phyloP scores from a whole-genome alignment of 1,140 invertebrate genomes.

The Heliothis subflexa region DNA sequence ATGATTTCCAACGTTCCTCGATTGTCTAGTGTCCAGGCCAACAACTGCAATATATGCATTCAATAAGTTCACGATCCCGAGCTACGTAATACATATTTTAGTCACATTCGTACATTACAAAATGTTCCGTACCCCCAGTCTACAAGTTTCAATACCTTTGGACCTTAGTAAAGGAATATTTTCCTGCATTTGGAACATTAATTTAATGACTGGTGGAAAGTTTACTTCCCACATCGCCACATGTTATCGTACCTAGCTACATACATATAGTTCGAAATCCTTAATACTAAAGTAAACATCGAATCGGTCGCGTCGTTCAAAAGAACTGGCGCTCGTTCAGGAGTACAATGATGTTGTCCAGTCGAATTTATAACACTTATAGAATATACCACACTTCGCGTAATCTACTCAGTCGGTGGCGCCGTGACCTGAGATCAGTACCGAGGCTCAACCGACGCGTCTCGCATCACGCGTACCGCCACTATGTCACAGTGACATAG shows the following conservation, averaged over 20 bases:
- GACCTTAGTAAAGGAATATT: conserved; percentile 30
- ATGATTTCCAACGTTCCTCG: background rate
- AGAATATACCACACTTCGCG: conserved; percentile 20
- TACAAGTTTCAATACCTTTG: conserved; percentile 6
- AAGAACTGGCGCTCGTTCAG: conserved; percentile 1
- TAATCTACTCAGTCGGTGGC: conserved; percentile 46
- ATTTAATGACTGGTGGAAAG: background rate
- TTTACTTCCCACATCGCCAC: conserved; percentile 15
- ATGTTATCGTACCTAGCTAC: background rate
- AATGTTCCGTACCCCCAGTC: conserved; percentile 29
- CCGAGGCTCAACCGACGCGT: conserved; percentile 5
- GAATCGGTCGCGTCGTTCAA: conserved; percentile 30
- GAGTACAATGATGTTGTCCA: conserved; percentile 26
- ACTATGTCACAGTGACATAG: background rate
- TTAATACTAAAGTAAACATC: conserved; percentile 44
- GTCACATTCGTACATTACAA: conserved; percentile 3
- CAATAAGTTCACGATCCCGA: conserved; percentile 12
- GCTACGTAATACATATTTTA: conserved; percentile 5
- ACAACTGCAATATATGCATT: conserved; percentile 13
- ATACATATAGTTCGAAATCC: conserved; percentile 12
- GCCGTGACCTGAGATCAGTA: conserved; percentile 5
- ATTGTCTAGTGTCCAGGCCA: conserved; percentile 15
- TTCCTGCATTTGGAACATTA: conserved; percentile 2
- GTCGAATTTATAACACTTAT: conserved; percentile 37
- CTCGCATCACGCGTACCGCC: too few relatives aligned